Conservation (phyloP, 2,113 vertebrate species). For the Eleginops maclovinus region DNA sequence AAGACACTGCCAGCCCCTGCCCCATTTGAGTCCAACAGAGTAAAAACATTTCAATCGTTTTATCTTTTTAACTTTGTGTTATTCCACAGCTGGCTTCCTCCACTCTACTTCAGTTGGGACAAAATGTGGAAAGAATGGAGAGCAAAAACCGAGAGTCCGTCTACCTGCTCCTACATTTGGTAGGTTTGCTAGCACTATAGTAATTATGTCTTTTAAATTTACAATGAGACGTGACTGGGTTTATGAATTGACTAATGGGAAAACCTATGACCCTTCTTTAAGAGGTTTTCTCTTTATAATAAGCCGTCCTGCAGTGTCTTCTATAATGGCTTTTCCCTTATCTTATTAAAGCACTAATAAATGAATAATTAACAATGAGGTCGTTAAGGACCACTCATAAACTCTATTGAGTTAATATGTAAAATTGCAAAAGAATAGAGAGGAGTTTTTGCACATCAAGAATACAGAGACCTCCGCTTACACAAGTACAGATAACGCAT, state of each 20-base stretch:
- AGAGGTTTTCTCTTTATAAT: slow-evolving; percentile 24
- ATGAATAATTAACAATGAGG: slow-evolving; percentile 1
- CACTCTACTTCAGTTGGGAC: slow-evolving; percentile 90
- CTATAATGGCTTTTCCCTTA: slow-evolving; percentile 16
- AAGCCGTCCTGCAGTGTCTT: slow-evolving; percentile 16
- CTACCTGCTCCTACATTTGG: slow-evolving; percentile 91
- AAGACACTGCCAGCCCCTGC: slow-evolving; percentile 45
- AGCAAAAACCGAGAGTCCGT: slow-evolving; percentile 91
- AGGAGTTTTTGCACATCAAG: background rate
- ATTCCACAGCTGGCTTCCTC: slow-evolving; percentile 88
- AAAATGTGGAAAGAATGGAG: slow-evolving; percentile 87
- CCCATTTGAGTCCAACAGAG: slow-evolving; percentile 2
- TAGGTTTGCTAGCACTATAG: slow-evolving; percentile 65
- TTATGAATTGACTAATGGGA: slow-evolving; percentile 13
- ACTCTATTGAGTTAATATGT: background rate
- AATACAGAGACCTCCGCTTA: background rate
- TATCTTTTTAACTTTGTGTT: slow-evolving; percentile 35
- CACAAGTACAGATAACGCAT: background rate
- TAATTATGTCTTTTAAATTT: background rate
- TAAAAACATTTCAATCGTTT: slow-evolving; percentile 39
- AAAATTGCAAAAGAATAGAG: background rate
- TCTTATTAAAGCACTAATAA: slow-evolving; percentile 21
- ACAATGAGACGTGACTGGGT: background rate
- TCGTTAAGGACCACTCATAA: background rate
- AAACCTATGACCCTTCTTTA: slow-evolving; percentile 9